Evolutionary conservation across 2,888 invertebrate genomes (phyloP), one percentile per base, ranked within the genome.

Genomic region (Agrochola litura): DNA sequence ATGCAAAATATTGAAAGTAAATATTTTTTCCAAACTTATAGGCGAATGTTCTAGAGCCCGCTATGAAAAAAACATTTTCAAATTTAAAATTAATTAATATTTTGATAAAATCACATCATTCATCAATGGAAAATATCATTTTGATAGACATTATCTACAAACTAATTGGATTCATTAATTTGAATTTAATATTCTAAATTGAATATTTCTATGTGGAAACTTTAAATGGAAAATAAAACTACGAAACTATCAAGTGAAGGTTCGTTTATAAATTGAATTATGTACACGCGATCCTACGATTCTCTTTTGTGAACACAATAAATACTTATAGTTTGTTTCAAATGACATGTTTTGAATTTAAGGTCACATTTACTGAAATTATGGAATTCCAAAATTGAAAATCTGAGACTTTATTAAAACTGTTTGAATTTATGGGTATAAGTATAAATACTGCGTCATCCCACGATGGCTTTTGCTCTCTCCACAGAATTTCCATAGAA

Each of bases 231-330:
- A 79, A 84, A 78, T 70, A 49, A 66, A 74, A 43, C 66, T 60
- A 68, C 60, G 37, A 72, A 76, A 71, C 58, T 66, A 84, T 78
- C 83, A 86, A 89, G 80, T 81, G 80, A 85, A 86, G 85, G 86
- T 89, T 86, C 81, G 86, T 81, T 65, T 73, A 86, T 67, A 71
- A 86, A 85, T 88, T 86, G 79, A 86, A 89, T 82, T 86, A 75
- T 60, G 79, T 78, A 82, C 89, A 90, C 89, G 91, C 89, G 37
- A 87, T 63, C 25, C 43, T 75, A 77, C 12, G 5, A 41, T 65
- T 70, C 49, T 60, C 49, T 61, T 61, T 75, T 61, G 19, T 64
- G 54, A 73, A 66, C 58, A 68, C 54, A 64, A 77, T 69, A 22
- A 76, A 61, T 76, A 43, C 8, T 60, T n/a, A 70, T 85, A 85